phyloP scores from a whole-genome alignment of 2,797 vertebrate genomes.

The Dryobates pubescens region DNA sequence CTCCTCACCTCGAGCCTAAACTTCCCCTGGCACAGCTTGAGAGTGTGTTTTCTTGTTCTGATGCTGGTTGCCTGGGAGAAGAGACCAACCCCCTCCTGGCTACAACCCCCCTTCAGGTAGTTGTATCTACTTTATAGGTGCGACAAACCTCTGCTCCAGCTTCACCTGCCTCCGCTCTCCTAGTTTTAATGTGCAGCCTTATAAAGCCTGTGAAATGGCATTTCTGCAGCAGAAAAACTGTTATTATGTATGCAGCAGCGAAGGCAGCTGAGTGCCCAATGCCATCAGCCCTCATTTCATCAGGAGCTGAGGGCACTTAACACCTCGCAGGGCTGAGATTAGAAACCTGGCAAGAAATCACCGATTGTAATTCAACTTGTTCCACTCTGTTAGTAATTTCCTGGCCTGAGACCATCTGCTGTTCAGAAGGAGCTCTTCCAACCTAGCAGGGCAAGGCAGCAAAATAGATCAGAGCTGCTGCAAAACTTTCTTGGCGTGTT shows the following conservation, averaged over 20 bases:
- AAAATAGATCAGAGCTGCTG: not conserved
- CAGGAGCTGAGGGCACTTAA: slow-evolving; percentile 32
- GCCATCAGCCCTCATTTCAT: slow-evolving; percentile 20
- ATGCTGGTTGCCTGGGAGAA: too few species aligned
- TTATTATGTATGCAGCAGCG: not conserved
- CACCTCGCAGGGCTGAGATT: slow-evolving; percentile 42
- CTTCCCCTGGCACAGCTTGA: too few species aligned
- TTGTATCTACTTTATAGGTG: too few species aligned
- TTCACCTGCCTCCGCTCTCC: not conserved
- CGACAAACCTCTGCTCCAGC: not conserved
- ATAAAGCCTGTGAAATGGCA: not conserved
- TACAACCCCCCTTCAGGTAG: too few species aligned
- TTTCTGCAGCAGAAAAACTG: slow-evolving; percentile 19
- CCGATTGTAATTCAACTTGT: slow-evolving; percentile 23
- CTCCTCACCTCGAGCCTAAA: too few species aligned
- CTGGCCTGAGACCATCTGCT: slow-evolving; percentile 39
- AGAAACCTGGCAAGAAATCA: slow-evolving; percentile 54
- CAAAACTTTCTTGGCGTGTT: not conserved
- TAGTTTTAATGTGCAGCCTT: not conserved
- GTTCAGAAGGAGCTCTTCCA: slow-evolving; percentile 16
- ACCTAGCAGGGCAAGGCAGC: not conserved
- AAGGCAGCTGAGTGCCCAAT: slow-evolving; percentile 2
- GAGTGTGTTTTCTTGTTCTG: too few species aligned
- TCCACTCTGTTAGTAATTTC: slow-evolving; percentile 22
- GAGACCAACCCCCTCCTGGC: too few species aligned